Evolutionary conservation across 2,888 invertebrate species (phyloP), one percentile per base, ranked within the genome.

Genomic region (Drosophila paramelanica): DNA sequence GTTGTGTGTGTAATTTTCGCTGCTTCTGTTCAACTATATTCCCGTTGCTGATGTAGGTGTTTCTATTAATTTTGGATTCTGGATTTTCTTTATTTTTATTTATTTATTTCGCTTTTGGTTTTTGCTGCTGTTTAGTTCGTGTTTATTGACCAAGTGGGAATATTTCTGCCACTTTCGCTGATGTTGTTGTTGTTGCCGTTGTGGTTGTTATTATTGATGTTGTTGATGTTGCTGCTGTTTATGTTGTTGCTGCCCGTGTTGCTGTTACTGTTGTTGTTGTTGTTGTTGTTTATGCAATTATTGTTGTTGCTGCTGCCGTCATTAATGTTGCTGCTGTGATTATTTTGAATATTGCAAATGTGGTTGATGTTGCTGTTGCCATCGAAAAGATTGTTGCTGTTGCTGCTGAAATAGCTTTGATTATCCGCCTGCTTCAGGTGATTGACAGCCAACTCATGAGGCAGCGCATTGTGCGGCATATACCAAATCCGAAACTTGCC

Each of bases 401-500:
- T 38, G 20, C 23, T 43, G 36, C 25, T 55, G 2, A 45, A 55
- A 13, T 23, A 33, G 7, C 31, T 57, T 23, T 25, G 39, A 10
- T 14, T 39, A 8, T 23, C 56, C 14, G 23, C n/a, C 14, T 52
- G 69, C 38, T 42, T 55, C n/a, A 42, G 2, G 14, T 46, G 69
- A 39, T 52, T 56, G 11, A 49, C 20, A 4, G 39, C 23, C 8
- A 52, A 13, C 31, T 31, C 23, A 5, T 45, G 55, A 5, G 33
- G 55, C 36, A 45, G 0, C 1, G 71, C 17, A 17, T 33, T 58
- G 2, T 49, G 52, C 3, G 47, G 13, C 71, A 59, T 58, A 20
- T 47, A 58, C 65, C 71, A 71, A 51, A 71, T n/a, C 25, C 47
- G 50, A 11, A 47, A 38, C 33, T 71, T 45, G 17, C 42, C 42